Evolutionary conservation across 2,888 invertebrate genomes (phyloP).

Genomic region (Myopa testacea): DNA sequence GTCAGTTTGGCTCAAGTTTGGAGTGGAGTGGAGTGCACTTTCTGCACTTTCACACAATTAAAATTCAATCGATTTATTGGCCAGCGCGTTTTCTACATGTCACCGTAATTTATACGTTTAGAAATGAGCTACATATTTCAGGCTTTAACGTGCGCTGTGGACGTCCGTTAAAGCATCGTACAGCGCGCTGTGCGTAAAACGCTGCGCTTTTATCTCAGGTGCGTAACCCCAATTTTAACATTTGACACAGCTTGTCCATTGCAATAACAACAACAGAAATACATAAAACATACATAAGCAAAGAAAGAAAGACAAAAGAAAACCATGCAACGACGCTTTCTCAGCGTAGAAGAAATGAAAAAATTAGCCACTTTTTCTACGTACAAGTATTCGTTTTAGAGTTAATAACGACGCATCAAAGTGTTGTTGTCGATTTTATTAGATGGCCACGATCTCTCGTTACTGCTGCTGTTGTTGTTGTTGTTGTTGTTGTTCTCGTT

Average conservation of each 20-base stretch:
- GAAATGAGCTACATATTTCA: slow-evolving; percentile 6
- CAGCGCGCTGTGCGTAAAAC: not conserved
- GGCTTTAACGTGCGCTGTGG: not conserved
- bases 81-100: not conserved
- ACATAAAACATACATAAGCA: not conserved
- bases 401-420: slow-evolving; percentile 36
- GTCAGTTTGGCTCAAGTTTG: too few relatives aligned
- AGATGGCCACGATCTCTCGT: not conserved
- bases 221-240: slow-evolving; percentile 38
- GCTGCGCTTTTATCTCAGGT: slow-evolving; percentile 30
- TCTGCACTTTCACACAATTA: slow-evolving; percentile 20
- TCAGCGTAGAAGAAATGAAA: slow-evolving; percentile 16
- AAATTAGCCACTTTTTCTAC: not conserved
- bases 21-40: not conserved
- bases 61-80: slow-evolving; percentile 8
- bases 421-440: slow-evolving; percentile 7
- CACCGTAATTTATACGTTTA: not conserved
- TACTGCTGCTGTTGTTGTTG: not conserved
- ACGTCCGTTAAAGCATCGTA: not conserved
- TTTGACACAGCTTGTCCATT: slow-evolving; percentile 30
- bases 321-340: slow-evolving; percentile 4
- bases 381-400: slow-evolving; percentile 21
- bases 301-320: not conserved
- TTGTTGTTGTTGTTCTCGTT: not conserved
- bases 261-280: not conserved